Conservation (phyloP, 1,140 invertebrate species). For the Drosophila parabipectinata region DNA sequence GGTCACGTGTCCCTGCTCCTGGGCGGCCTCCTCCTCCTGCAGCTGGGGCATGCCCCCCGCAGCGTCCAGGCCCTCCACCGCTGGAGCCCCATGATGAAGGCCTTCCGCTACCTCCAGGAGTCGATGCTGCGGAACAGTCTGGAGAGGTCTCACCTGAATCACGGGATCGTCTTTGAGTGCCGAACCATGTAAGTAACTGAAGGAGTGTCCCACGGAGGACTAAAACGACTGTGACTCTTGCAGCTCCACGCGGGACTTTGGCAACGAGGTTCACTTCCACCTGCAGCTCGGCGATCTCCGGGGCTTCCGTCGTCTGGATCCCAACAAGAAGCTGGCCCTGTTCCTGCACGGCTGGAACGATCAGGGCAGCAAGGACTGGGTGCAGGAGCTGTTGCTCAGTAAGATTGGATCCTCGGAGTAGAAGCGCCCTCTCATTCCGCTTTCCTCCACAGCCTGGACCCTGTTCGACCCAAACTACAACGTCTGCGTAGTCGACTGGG, state of each 20-base stretch:
- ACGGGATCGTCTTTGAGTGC: slow-evolving; percentile 78
- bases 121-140: slow-evolving; percentile 70
- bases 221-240: not conserved
- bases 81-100: slow-evolving; percentile 63
- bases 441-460: slow-evolving; percentile 64
- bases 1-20: slow-evolving; percentile 35
- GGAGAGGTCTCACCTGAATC: slow-evolving; percentile 72
- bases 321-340: slow-evolving; percentile 66
- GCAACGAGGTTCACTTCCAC: slow-evolving; percentile 69
- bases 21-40: slow-evolving; percentile 36
- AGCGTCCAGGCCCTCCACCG: slow-evolving; percentile 40
- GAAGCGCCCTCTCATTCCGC: not conserved
- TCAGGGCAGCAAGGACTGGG: slow-evolving; percentile 78
- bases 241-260: slow-evolving; percentile 62
- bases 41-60: slow-evolving; percentile 15
- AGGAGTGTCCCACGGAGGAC: not conserved
- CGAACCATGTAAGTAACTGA: slow-evolving; percentile 69
- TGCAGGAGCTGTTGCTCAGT: slow-evolving; percentile 72
- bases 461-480: slow-evolving; percentile 65
- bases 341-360: slow-evolving; percentile 83
- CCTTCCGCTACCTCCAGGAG: slow-evolving; percentile 71
- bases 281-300: slow-evolving; percentile 71
- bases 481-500: slow-evolving; percentile 87
- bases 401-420: not conserved
- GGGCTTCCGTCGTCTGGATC: slow-evolving; percentile 69